phyloP scores from a whole-genome alignment of 2,797 vertebrate species.

The Leucoraja ocellata region DNA sequence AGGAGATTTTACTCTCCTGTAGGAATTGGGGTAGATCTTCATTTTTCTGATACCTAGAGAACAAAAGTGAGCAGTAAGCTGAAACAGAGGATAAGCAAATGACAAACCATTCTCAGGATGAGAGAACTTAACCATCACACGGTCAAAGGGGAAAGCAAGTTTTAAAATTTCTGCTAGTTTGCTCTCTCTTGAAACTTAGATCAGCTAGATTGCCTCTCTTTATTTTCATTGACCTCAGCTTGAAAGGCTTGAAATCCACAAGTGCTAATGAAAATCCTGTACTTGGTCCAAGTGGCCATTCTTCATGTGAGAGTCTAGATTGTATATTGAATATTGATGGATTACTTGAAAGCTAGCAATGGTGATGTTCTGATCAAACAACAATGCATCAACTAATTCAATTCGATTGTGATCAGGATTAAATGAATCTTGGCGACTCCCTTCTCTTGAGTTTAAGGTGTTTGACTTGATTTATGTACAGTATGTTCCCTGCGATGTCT shows the following conservation, averaged over 20 bases:
- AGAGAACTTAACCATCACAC: too few relatives aligned
- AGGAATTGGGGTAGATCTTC: not conserved
- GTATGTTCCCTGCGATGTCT: too few relatives aligned
- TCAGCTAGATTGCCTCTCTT: too few relatives aligned
- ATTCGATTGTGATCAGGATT: not conserved
- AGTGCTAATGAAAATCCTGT: not conserved
- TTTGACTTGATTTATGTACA: not conserved
- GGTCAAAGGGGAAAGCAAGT: too few relatives aligned
- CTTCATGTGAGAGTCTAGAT: not conserved
- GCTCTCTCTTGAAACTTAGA: too few relatives aligned
- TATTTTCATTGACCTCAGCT: not conserved
- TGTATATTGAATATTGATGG: not conserved
- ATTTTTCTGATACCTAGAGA: not conserved
- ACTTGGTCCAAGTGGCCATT: not conserved
- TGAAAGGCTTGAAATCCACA: too few relatives aligned
- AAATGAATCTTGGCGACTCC: not conserved
- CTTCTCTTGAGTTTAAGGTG: not conserved
- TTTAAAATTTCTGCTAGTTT: too few relatives aligned
- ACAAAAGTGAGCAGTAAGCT: too few relatives aligned
- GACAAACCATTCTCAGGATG: too few relatives aligned
- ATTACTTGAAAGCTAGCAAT: not conserved
- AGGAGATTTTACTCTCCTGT: not conserved
- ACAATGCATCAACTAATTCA: not conserved
- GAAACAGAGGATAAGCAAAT: too few relatives aligned
- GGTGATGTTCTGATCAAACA: not conserved